phyloP scores from a whole-genome alignment of 1,140 invertebrate species.

The Nasonia vitripennis region DNA sequence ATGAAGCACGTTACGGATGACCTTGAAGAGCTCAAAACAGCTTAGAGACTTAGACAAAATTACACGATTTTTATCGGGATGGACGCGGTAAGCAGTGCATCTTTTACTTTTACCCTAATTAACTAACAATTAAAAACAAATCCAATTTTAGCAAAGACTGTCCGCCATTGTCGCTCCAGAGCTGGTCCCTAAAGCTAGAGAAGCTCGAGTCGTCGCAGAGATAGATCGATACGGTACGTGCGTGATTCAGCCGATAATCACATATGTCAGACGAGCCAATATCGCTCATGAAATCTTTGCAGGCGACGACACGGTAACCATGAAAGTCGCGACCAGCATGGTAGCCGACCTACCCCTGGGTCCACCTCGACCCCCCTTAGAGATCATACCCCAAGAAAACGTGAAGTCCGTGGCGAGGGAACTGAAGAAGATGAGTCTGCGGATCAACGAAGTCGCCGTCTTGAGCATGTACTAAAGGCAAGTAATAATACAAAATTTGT shows the following conservation, averaged over 20 bases:
- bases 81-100: constrained; percentile 34
- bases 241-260: neutral
- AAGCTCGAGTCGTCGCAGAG: constrained; percentile 65
- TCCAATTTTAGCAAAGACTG: too few relatives aligned
- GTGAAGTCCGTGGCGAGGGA: constrained; percentile 58
- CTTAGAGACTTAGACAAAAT: constrained; percentile 60
- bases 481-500: neutral
- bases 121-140: too few relatives aligned
- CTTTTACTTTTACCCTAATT: too few relatives aligned
- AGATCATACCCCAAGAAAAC: constrained; percentile 66
- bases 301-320: constrained; percentile 81
- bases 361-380: constrained; percentile 76
- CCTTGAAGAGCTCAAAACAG: constrained; percentile 77
- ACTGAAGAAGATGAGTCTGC: constrained; percentile 52
- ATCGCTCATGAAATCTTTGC: neutral
- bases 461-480: neutral
- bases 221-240: constrained; percentile 75
- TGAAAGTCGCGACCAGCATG: constrained; percentile 81
- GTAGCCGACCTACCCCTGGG: constrained; percentile 78
- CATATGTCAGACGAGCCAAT: too few relatives aligned
- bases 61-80: too few relatives aligned
- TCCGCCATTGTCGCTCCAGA: constrained; percentile 57
- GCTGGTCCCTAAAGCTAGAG: constrained; percentile 65
- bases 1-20: constrained; percentile 83
- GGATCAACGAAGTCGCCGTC: neutral